Evolutionary conservation across 53 echinoderm and acorn worm species (phyloP).

Genomic region (Holothuria scabra): DNA sequence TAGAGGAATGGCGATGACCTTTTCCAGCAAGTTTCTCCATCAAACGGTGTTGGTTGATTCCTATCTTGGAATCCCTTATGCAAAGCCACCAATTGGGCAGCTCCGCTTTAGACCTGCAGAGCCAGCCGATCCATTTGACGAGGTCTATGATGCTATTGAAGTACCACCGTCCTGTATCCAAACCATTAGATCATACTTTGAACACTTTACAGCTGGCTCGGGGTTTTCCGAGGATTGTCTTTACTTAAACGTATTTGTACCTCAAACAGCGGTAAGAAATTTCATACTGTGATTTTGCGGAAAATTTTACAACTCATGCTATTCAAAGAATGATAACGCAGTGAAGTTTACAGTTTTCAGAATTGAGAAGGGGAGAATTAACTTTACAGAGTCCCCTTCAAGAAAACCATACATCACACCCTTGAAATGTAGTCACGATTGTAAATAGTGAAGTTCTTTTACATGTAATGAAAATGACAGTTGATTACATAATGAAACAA

Average conservation of each 20-base stretch:
- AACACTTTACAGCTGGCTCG: not conserved
- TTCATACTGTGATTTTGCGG: not conserved
- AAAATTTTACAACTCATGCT: no score
- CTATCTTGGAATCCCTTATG: constrained; percentile 24
- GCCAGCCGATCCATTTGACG: constrained; percentile 6
- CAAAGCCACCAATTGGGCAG: constrained; percentile 4
- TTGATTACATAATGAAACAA: no score
- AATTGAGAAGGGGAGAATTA: no score
- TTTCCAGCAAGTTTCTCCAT: constrained; percentile 2
- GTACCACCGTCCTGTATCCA: constrained; percentile 8
- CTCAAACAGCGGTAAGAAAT: not conserved
- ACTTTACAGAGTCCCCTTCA: no score
- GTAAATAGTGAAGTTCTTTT: no score
- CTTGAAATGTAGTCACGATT: no score
- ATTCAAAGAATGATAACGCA: no score
- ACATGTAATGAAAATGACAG: no score
- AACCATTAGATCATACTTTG: not conserved
- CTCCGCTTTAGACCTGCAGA: constrained; percentile 11
- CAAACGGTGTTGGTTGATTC: not conserved
- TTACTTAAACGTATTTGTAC: constrained; percentile 28
- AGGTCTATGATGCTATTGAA: not conserved
- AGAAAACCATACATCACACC: no score
- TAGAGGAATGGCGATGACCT: not conserved
- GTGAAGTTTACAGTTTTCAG: no score
- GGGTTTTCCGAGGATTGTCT: constrained; percentile 40